Conservation (phyloP, 2,113 vertebrate species). For the Rattus rattus region DNA sequence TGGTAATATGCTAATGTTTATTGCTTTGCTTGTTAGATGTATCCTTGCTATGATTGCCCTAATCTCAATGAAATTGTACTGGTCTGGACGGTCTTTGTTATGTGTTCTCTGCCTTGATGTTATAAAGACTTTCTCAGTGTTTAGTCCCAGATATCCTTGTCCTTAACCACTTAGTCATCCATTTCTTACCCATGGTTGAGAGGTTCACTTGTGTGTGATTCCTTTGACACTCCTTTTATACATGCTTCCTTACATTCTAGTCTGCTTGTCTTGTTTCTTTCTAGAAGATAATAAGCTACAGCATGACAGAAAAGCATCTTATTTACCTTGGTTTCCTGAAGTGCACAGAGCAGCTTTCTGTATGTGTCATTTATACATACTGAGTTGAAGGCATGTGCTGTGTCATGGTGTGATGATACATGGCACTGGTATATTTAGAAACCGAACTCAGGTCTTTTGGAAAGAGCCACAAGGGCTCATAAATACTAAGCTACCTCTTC, state of each 20-base stretch:
- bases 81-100: background rate
- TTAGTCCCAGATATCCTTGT: background rate
- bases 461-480: background rate
- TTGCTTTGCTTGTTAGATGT: background rate
- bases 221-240: background rate
- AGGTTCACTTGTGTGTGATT: background rate
- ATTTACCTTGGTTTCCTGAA: constrained; percentile 17
- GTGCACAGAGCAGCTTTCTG: background rate
- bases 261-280: background rate
- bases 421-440: background rate
- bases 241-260: background rate
- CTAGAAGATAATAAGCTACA: background rate
- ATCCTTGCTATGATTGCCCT: background rate
- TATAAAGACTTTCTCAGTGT: constrained; percentile 4
- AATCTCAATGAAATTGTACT: background rate
- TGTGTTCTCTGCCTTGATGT: background rate
- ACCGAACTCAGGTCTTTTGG: background rate
- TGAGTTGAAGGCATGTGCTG: background rate
- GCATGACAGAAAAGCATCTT: background rate
- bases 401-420: background rate
- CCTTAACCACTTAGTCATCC: background rate
- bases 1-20: constrained; percentile 10
- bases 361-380: constrained; percentile 5
- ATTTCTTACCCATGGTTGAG: background rate
- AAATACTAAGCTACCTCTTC: background rate